phyloP scores from a whole-genome alignment of 2,888 invertebrate genomes.

The Ellobium chinense region DNA sequence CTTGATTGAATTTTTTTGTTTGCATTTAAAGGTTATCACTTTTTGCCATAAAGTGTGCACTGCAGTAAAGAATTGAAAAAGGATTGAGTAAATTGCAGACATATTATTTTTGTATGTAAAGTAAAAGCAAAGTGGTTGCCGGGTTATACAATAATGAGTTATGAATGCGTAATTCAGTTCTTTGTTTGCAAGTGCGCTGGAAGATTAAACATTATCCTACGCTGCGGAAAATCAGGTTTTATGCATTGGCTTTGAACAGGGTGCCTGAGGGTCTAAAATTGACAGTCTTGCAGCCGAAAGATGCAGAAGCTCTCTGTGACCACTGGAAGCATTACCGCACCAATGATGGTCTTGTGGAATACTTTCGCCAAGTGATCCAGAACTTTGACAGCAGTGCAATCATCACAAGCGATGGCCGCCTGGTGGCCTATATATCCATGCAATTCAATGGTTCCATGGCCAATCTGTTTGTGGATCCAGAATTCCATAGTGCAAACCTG shows the following conservation, averaged over 20 bases:
- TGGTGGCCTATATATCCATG: conserved; percentile 72
- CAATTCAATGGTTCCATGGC: conserved; percentile 73
- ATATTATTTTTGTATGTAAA: too few species aligned
- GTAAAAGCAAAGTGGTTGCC: too few species aligned
- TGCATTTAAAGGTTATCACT: too few species aligned
- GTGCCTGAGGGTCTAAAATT: conserved; percentile 64
- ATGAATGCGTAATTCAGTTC: too few species aligned
- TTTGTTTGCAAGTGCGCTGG: too few species aligned
- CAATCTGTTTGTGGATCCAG: conserved; percentile 68
- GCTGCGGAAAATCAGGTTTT: too few species aligned
- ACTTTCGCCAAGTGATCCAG: conserved; percentile 66
- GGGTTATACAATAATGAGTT: too few species aligned
- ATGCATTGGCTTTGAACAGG: conserved; percentile 57
- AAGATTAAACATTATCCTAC: too few species aligned
- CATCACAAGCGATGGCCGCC: conserved; percentile 57
- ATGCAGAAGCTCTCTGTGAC: conserved; percentile 57
- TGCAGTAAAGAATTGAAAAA: too few species aligned
- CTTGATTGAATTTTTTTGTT: too few species aligned
- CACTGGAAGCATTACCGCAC: conserved; percentile 65
- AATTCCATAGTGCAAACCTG: conserved; percentile 63
- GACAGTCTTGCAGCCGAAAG: conserved; percentile 58
- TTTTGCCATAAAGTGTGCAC: too few species aligned
- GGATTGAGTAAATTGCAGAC: too few species aligned
- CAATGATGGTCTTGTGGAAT: conserved; percentile 63
- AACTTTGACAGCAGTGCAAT: conserved; percentile 71